These are phyloP conservation scores for Thunnus albacares DNA, from an alignment of 2,797 vertebrate species.

Conservation along the genomic window DNA sequence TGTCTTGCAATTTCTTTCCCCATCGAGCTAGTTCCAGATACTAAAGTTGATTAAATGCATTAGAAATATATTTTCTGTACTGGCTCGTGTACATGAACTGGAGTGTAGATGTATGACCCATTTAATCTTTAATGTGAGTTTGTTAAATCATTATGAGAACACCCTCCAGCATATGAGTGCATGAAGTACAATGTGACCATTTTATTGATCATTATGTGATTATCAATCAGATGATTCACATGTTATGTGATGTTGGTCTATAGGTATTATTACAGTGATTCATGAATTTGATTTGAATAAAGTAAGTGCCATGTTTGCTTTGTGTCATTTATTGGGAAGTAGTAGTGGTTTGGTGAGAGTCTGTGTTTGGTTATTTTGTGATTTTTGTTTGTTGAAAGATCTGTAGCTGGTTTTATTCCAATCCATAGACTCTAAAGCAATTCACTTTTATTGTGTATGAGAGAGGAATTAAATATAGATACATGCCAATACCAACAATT, in stretches of 20 bases:
- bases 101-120: slow-evolving; percentile 40
- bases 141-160: slow-evolving; percentile 47
- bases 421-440: too few species aligned
- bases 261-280: slow-evolving; percentile 65
- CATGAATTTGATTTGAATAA: slow-evolving; percentile 84
- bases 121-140: slow-evolving; percentile 58
- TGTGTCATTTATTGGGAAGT: slow-evolving; percentile 28
- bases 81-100: slow-evolving; percentile 25
- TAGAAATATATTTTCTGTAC: slow-evolving; percentile 49
- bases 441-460: too few species aligned
- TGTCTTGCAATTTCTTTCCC: slow-evolving; percentile 28
- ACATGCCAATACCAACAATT: too few species aligned
- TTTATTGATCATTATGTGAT: slow-evolving; percentile 70
- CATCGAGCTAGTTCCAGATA: slow-evolving; percentile 25
- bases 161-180: slow-evolving; percentile 41
- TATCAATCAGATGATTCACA: slow-evolving; percentile 59
- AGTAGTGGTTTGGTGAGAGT: too few species aligned
- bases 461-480: too few species aligned
- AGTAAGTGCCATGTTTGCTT: slow-evolving; percentile 81
- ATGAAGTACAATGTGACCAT: slow-evolving; percentile 37
- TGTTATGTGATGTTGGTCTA: slow-evolving; percentile 55
- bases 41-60: slow-evolving; percentile 47
- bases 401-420: background rate
- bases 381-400: background rate
- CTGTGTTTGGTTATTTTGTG: too few species aligned